Evolutionary conservation across 2,797 vertebrate genomes (phyloP), one percentile per base, ranked within the genome.

Genomic region (Limnodromus scolopaceus): DNA sequence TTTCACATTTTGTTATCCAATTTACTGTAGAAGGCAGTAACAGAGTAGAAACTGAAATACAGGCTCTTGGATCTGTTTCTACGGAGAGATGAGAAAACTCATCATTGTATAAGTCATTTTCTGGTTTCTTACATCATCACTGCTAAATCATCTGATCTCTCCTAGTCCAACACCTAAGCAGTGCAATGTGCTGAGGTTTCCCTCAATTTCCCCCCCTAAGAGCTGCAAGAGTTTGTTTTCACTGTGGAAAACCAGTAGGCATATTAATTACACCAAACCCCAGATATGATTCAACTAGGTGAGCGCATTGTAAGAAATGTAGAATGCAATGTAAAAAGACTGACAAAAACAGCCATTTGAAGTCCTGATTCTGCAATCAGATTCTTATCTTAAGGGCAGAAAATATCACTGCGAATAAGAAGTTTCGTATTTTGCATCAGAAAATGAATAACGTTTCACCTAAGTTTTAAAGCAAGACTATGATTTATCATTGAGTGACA

Each of bases 261-360:
- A 38, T 32, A 6, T 46, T 55, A 38, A 78, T 55, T 28, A 60
- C 48, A 41, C 2, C 13, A 71, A 86, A 78, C 49, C 8, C 13
- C 43, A 34, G 23, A 3, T 16, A 25, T 0, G 7, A 34, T 60
- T 70, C 11, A 60, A 0, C 7, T 11, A 51, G 10, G 7, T 6
- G 45, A n/a, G 13, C 11, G 25, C 28, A n/a, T 39, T 53, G 1
- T 16, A 85, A 92, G 5, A 57, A 38, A 20, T 2, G 3, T 20
- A 60, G 18, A 64, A 23, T 9, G 27, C 24, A 53, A 12, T 13
- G 20, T 2, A 8, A 30, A 30, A 0, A 22, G 22, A 34, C 11
- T 16, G 19, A 19, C 20, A 63, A 58, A 84, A 49, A 16, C 4
- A 13, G 25, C 14, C 45, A 6, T 15, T 15, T 43, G 5, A 82